Percentiles rank a stretch among this genome's conserved stretches.
These are phyloP conservation scores for Zaprionus gabonicus DNA, from an alignment of 1,140 invertebrate genomes.

Conservation along the genomic window DNA sequence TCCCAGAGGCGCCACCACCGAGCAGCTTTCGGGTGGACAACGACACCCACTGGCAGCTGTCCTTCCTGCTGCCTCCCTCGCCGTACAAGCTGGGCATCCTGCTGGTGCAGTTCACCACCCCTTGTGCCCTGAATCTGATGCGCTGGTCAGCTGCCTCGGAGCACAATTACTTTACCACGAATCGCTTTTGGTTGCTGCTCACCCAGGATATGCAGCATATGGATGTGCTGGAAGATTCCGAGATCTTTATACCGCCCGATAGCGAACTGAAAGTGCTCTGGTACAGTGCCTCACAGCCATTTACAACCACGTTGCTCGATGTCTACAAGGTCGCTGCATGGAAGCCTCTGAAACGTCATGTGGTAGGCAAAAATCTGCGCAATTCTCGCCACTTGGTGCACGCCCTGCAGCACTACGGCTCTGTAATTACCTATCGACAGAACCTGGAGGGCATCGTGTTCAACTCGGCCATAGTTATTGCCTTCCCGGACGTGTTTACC, in stretches of 20 bases:
- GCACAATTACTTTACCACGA: conserved; percentile 78
- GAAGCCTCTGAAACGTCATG: conserved; percentile 51
- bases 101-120: conserved; percentile 55
- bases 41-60: conserved; percentile 57
- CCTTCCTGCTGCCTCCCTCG: conserved; percentile 51
- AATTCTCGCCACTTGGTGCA: conserved; percentile 46
- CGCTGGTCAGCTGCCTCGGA: conserved; percentile 74
- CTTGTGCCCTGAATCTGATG: conserved; percentile 69
- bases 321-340: conserved; percentile 70
- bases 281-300: conserved; percentile 7
- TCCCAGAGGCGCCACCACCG: conserved; percentile 58
- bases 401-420: conserved; percentile 64
- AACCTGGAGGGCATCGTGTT: conserved; percentile 77
- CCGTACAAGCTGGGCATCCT: conserved; percentile 69
- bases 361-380: conserved; percentile 43
- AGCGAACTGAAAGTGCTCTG: conserved; percentile 64
- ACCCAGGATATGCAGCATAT: conserved; percentile 47
- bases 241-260: conserved; percentile 77
- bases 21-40: conserved; percentile 59
- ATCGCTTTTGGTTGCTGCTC: conserved; percentile 75
- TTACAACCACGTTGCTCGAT: conserved; percentile 55
- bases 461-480: conserved; percentile 74
- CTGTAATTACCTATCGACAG: conserved; percentile 70
- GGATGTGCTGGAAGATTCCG: conserved; percentile 56
- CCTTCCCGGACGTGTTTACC: conserved; percentile 83